Evolutionary conservation across 2,888 invertebrate genomes (phyloP), one percentile per base, ranked within the genome.

Genomic region (Cephus pygmeus): DNA sequence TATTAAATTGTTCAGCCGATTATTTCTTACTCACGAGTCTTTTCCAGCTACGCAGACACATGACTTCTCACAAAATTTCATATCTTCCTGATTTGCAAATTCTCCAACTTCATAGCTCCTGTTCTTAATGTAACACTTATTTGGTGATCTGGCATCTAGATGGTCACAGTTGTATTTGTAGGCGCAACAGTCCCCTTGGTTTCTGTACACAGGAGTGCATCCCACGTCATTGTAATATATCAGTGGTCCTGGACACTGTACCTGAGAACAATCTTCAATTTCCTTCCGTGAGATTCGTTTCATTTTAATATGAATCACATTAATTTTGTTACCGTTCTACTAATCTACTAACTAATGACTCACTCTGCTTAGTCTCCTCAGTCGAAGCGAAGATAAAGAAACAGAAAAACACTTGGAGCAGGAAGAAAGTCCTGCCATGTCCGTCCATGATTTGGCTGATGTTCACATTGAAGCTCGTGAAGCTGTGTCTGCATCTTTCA

Each of bases 41-140:
- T 0, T 34, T 34, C 0, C 0, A 33, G 33, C 1, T 33, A 33
- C 3, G 2, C 33, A 33, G 2, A 33, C 3, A 33, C 33, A 33
- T 33, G 31, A 31, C 31, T 33, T 33, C 1, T 33, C 3, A 33
- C 33, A 33, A 3, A 3, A 33, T 3, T 33, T 33, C 3, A 33
- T 33, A 33, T 33, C 33, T 33, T 33, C 33, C 3, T 3, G 3
- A 33, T 33, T 33, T 33, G 3, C 33, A 33, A 0, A 3, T 11
- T 90, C 87, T 0, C 86, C 85, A n/a, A 87, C 69, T 4, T 73
- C 76, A 71, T 90, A 90, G 23, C 34, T 34, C 4, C 73, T 83
- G 15, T 86, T 73, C 33, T 88, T 88, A 3, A 81, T 73, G 34
- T 89, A 87, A 78, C 90, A 90, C 75, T 89, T 89, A 34, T 86